Evolutionary conservation across 2,797 vertebrate genomes (phyloP).

Genomic region (Tapera naevia): DNA sequence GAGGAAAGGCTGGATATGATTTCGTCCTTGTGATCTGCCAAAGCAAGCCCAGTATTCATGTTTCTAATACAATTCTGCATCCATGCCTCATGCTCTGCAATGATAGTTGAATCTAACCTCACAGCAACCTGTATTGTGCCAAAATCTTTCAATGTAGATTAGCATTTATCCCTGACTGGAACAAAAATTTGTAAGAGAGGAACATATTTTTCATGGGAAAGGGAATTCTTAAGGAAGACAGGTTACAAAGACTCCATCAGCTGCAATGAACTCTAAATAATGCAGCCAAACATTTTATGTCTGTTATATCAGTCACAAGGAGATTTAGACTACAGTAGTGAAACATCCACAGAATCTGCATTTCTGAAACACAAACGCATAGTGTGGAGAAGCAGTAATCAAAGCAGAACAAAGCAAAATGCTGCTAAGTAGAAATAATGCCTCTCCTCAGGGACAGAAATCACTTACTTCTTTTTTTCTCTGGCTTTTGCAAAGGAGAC

Average conservation of each 20-base stretch:
- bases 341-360: background rate
- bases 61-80: background rate
- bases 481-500: background rate
- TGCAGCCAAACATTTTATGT: background rate
- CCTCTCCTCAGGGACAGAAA: background rate
- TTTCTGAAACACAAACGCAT: background rate
- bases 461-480: background rate
- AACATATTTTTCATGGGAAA: background rate
- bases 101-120: background rate
- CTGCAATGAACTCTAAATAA: background rate
- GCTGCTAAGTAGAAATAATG: background rate
- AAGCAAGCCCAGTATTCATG: background rate
- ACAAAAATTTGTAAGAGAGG: background rate
- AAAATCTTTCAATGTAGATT: background rate
- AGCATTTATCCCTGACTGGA: background rate
- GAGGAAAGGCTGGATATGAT: background rate
- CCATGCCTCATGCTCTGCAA: background rate
- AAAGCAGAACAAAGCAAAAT: background rate
- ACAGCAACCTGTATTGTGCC: background rate
- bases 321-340: rapidly evolving
- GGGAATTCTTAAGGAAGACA: background rate
- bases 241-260: background rate
- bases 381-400: background rate
- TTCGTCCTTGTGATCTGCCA: background rate
- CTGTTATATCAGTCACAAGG: background rate